A percentile compares a stretch with the other conserved stretches of the same genome.
phyloP scores from a whole-genome alignment of 2,888 invertebrate species.

The Amblyjoppa proteus region DNA sequence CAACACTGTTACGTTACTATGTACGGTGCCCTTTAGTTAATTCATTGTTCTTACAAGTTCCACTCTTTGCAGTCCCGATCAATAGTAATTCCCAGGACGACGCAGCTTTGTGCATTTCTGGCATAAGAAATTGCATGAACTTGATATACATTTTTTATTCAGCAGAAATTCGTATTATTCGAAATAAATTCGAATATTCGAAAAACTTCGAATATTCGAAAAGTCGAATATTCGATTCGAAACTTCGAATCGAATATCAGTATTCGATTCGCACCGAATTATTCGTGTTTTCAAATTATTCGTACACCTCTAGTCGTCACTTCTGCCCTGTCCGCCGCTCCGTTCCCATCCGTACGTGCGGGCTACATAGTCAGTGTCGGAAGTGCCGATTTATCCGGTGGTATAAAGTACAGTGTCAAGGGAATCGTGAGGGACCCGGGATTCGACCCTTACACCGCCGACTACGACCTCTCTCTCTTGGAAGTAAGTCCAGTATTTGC shows the following conservation, averaged over 20 bases:
- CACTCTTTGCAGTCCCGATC: no score
- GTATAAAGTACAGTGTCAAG: constrained; percentile 46
- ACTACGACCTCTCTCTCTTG: constrained; percentile 85
- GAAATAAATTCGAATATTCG: no score
- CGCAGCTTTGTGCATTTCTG: no score
- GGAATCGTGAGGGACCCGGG: constrained; percentile 79
- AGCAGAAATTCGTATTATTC: no score
- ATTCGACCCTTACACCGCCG: constrained; percentile 79
- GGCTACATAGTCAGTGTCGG: constrained; percentile 72
- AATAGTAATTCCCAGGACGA: no score
- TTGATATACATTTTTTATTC: no score
- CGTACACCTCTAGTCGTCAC: constrained; percentile 40
- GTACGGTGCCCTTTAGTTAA: no score
- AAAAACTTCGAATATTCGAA: constrained; percentile 66
- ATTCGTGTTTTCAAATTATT: no score
- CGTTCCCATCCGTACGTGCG: background rate
- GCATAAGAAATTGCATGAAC: no score
- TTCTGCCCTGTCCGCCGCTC: constrained; percentile 54
- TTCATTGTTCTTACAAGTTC: no score
- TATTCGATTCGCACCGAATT: no score
- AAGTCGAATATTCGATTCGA: constrained; percentile 57
- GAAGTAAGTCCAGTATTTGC: constrained; percentile 73
- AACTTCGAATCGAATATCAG: constrained; percentile 70
- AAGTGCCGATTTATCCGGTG: constrained; percentile 71
- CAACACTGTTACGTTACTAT: no score